phyloP scores from a whole-genome alignment of 1,140 invertebrate species.

The Leptinotarsa lineolata region DNA sequence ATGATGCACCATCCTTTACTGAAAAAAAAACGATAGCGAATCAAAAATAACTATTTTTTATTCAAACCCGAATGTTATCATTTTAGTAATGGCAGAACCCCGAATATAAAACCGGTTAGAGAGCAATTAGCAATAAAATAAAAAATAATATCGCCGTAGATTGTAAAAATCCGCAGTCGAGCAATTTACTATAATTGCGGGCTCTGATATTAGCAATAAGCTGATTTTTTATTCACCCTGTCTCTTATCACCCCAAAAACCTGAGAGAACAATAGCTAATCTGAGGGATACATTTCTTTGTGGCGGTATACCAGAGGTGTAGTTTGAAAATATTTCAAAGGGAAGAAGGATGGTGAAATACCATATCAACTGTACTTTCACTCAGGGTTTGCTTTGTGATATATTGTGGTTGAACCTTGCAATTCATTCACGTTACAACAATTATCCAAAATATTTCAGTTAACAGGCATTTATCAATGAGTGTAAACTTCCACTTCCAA shows the following conservation, averaged over 20 bases:
- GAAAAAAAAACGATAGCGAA: too few relatives aligned
- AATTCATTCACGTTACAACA: too few relatives aligned
- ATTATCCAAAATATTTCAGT: too few relatives aligned
- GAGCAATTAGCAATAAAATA: constrained; percentile 54
- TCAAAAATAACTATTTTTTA: too few relatives aligned
- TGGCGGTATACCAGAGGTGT: background rate
- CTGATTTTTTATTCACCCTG: constrained; percentile 58
- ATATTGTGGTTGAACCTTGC: too few relatives aligned
- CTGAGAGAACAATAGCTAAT: constrained; percentile 54
- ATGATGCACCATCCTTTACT: too few relatives aligned
- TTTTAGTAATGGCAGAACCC: constrained; percentile 5
- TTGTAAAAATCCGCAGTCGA: constrained; percentile 46
- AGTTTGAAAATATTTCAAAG: too few relatives aligned
- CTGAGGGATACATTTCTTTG: constrained; percentile 32
- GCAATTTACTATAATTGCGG: constrained; percentile 55
- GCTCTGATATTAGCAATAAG: constrained; percentile 56
- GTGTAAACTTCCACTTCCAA: too few relatives aligned
- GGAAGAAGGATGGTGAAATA: too few relatives aligned
- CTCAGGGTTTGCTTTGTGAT: too few relatives aligned
- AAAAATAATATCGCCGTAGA: constrained; percentile 49
- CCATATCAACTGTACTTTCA: too few relatives aligned
- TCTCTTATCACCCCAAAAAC: constrained; percentile 52
- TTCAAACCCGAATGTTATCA: constrained; percentile 11
- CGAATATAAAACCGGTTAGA: constrained; percentile 42
- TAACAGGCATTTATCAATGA: too few relatives aligned